Evolutionary conservation across 2,113 vertebrate genomes (phyloP).

Genomic region (Muscicapa adusta): DNA sequence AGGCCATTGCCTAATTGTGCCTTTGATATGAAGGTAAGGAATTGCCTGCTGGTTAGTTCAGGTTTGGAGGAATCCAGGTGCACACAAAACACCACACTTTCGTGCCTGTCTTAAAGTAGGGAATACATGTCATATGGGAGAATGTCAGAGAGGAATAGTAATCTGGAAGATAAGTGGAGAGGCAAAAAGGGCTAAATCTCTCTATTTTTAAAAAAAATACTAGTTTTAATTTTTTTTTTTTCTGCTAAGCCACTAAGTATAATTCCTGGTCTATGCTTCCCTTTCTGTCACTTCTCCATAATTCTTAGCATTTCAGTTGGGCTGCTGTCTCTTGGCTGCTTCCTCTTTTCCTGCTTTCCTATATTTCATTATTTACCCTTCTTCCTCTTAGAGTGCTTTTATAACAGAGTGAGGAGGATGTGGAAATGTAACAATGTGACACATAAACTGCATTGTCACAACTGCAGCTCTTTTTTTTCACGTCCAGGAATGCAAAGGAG

Average conservation of each 20-base stretch:
- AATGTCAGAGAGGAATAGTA: background rate
- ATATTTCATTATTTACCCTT: conserved; percentile 90
- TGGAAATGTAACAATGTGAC: conserved; percentile 86
- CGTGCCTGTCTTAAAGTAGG: background rate
- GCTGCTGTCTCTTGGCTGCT: conserved; percentile 76
- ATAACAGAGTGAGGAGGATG: conserved; percentile 80
- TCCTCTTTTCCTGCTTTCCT: conserved; percentile 96
- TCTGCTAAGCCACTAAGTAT: conserved; percentile 17
- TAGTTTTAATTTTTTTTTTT: background rate
- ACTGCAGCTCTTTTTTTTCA: conserved; percentile 18
- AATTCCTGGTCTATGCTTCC: conserved; percentile 92
- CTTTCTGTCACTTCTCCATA: conserved; percentile 98
- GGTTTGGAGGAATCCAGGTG: background rate
- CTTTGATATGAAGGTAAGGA: background rate
- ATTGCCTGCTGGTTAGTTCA: background rate
- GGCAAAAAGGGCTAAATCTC: background rate
- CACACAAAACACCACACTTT: background rate
- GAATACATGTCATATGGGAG: background rate
- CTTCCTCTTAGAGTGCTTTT: conserved; percentile 86
- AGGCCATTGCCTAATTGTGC: background rate
- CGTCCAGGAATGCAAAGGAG: background rate
- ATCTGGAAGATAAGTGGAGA: background rate
- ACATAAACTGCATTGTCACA: conserved; percentile 75
- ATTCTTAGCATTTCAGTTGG: conserved; percentile 90
- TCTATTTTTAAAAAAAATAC: background rate